Evolutionary conservation across 2,888 invertebrate genomes (phyloP).

Genomic region (Euphydryas editha): DNA sequence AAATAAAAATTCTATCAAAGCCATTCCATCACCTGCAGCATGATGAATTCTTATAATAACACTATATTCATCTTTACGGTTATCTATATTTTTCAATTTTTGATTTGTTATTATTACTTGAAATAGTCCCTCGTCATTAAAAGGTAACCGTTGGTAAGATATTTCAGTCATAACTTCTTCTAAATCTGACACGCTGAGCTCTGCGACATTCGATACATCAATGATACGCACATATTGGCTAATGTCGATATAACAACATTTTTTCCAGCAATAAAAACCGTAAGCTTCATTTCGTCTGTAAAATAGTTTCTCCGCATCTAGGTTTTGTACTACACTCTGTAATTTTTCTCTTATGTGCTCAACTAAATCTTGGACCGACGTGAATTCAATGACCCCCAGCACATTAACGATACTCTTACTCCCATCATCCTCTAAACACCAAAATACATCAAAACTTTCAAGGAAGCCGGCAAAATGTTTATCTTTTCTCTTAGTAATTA

Average conservation of each 20-base stretch:
- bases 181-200: slow-evolving; percentile 57
- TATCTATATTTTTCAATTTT: slow-evolving; percentile 48
- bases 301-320: slow-evolving; percentile 65
- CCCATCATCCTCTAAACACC: slow-evolving; percentile 77
- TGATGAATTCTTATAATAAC: slow-evolving; percentile 82
- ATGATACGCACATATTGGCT: slow-evolving; percentile 72
- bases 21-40: slow-evolving; percentile 80
- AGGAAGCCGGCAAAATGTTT: slow-evolving; percentile 72
- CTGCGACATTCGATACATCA: slow-evolving; percentile 54
- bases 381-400: slow-evolving; percentile 70
- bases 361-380: slow-evolving; percentile 51
- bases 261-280: slow-evolving; percentile 82
- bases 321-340: slow-evolving; percentile 45
- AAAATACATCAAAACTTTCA: slow-evolving; percentile 80
- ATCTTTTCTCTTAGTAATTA: slow-evolving; percentile 56
- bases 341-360: slow-evolving; percentile 56
- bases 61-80: slow-evolving; percentile 57
- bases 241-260: slow-evolving; percentile 59
- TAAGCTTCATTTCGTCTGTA: slow-evolving; percentile 67
- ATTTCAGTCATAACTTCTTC: slow-evolving; percentile 64
- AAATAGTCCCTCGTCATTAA: slow-evolving; percentile 74
- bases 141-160: slow-evolving; percentile 69
- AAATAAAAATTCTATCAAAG: slow-evolving; percentile 74
- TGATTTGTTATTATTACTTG: slow-evolving; percentile 74
- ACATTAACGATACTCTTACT: slow-evolving; percentile 77